phyloP scores from a whole-genome alignment of 2,888 invertebrate species.

The Caenorhabditis angaria region DNA sequence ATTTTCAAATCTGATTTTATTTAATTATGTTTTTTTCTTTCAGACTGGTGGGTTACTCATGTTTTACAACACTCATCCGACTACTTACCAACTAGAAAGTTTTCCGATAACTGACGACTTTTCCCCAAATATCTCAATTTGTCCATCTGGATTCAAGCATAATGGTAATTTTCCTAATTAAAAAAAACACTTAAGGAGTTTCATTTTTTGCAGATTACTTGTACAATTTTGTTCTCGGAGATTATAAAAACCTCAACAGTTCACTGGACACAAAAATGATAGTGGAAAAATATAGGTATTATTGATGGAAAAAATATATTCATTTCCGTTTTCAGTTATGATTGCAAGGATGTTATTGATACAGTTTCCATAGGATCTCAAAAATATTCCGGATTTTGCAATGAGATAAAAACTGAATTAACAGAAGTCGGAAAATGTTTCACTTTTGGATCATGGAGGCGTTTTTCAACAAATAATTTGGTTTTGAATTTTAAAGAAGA shows the following conservation, averaged over 20 bases:
- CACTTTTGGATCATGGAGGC: slow-evolving; percentile 17
- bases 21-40: not conserved
- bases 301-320: slow-evolving; percentile 5
- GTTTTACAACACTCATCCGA: slow-evolving; percentile 48
- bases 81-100: slow-evolving; percentile 33
- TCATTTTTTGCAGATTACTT: not conserved
- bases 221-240: slow-evolving; percentile 6
- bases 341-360: slow-evolving; percentile 31
- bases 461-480: slow-evolving; percentile 3
- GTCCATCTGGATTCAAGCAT: slow-evolving; percentile 24
- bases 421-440: slow-evolving; percentile 40
- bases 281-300: slow-evolving; percentile 6
- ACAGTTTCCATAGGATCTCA: slow-evolving; percentile 5
- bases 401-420: slow-evolving; percentile 1
- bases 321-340: slow-evolving; percentile 26
- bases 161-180: slow-evolving; percentile 10
- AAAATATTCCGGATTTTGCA: slow-evolving; percentile 14
- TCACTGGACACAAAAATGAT: not conserved
- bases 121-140: slow-evolving; percentile 41
- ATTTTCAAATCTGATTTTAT: not conserved
- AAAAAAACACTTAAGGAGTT: too few species aligned
- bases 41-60: slow-evolving; percentile 43
- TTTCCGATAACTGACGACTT: slow-evolving; percentile 4
- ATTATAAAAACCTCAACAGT: not conserved
- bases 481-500: slow-evolving; percentile 17